Conservation (phyloP, 2,797 vertebrate species). For the Sarcophilus harrisii region DNA sequence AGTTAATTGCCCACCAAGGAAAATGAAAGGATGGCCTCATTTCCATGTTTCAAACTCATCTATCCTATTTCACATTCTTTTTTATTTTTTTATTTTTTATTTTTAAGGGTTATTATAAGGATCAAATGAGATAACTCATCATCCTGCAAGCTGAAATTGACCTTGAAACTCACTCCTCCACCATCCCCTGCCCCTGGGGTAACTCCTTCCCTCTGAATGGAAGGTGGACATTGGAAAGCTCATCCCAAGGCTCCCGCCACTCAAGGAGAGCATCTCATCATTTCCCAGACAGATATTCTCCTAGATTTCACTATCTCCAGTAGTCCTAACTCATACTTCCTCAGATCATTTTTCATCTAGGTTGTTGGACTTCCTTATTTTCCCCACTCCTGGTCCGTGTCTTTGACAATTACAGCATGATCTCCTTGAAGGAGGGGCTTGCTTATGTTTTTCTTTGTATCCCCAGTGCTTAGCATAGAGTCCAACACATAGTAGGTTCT, state of each 20-base stretch:
- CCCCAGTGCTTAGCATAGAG: background rate
- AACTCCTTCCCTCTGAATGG: background rate
- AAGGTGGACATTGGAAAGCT: background rate
- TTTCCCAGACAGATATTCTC: background rate
- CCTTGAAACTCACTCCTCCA: background rate
- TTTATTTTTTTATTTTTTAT: background rate
- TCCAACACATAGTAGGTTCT: background rate
- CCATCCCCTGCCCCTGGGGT: background rate
- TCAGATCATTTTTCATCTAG: background rate
- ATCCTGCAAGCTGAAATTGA: slow-evolving; percentile 13
- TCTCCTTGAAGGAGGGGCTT: background rate
- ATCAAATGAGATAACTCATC: slow-evolving; percentile 4
- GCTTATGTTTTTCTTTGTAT: background rate
- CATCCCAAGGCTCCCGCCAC: background rate
- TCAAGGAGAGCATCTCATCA: background rate
- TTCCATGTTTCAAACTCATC: slow-evolving; percentile 39
- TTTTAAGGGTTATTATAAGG: slow-evolving; percentile 5
- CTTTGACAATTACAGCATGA: background rate
- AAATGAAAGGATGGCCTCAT: background rate
- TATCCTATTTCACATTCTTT: slow-evolving; percentile 16
- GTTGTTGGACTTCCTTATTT: background rate
- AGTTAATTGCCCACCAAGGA: slow-evolving; percentile 23
- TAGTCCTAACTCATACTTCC: background rate
- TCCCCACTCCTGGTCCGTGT: background rate
- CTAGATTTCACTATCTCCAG: background rate